Evolutionary conservation across 2,888 invertebrate genomes (phyloP), one percentile per base, ranked within the genome.

Genomic region (Pollenia amentaria): DNA sequence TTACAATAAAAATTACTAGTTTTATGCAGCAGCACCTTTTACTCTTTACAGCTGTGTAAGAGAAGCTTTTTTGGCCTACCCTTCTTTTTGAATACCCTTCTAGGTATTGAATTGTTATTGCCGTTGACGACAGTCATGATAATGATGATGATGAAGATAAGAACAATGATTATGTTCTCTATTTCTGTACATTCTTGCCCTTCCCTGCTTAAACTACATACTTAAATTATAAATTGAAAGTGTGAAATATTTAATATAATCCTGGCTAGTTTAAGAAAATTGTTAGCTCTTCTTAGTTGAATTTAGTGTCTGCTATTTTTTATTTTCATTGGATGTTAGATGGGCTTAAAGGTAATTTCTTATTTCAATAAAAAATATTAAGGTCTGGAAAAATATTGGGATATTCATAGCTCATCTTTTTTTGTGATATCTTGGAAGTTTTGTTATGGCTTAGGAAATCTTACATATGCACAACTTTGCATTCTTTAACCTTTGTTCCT

Each of bases 141-240:
- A 40, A 65, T 51, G 62, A 14, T 51, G 57, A 64, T 38, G n/a
- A 64, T 64, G 55, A 65, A 51, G 38, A 55, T 55, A 14, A 42
- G 14, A 42, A 72, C 16, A 55, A 53, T 40, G 38, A 73, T 81
- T 73, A 65, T 57, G 57, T 73, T 72, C 73, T 29, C 18, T 57
- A 57, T 8, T 67, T 21, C 67, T 64, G 21, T 51, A 65, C 16
- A 73, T 72, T 44, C 38, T 38, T 73, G 67, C 46, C 67, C 78
- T 73, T 67, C 29, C 57, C 40, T 53, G 18, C 48, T 57, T 72
- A 42, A 12, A 18, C 42, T 44, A 46, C 12, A 8, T 67, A 11
- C 57, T 64, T 78, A 60, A 67, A 84, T 60, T 78, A 60, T 78
- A 84, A 84, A 78, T 78, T 73, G 60, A 84, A 84, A 78, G 84